Base-by-base conservation (phyloP, 2,113 vertebrate species). In the Halichoerus grypus region DNA sequence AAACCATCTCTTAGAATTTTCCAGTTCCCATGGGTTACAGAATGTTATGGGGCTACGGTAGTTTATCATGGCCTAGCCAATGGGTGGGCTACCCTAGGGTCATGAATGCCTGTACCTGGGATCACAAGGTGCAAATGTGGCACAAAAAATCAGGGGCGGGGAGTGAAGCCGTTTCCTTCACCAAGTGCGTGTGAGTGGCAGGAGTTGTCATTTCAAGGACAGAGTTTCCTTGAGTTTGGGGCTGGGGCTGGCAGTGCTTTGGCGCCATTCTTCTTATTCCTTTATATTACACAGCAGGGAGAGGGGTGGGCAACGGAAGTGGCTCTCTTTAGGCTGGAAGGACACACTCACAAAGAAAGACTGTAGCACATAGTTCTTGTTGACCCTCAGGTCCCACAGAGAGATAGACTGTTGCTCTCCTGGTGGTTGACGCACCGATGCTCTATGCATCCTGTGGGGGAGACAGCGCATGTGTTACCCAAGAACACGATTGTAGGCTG, bases 321-420 rank as follows among this genome's bases (percentile, higher is more conserved):
- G 42, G 28, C 24, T 79, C n/a, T 74, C 14, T 82, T 33, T 42
- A 55, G 36, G 10, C 26, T 18, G 21, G 49, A 95, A 57, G 33
- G 84, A 77, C 59, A 81, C 31, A 67, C 36, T 28, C 36, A 33
- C 59, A 72, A 59, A 65, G 63, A 91, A n/a, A 26, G 92, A 36
- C 5, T 5, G 21, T 21, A 19, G 61, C 11, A 12, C 12, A 4
- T 0, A 33, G 7, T 22, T 49, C 61, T 22, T 21, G 6, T 12
- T 77, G 24, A 33, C 33, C 6, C 39, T 84, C 4, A 6, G 11
- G 14, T 49, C 21, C 42, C 28, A 51, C 18, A 9, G 1, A 31
- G 18, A 89, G 21, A 0, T 0, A 4, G 51, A 28, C 24, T 15
- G 21, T n/a, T 65, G 57, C 39, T 88, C 10, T 77, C 21, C 12